These are phyloP conservation scores for Campylomormyrus numenius DNA, from an alignment of 2,113 vertebrate species.

Conservation along the genomic window DNA sequence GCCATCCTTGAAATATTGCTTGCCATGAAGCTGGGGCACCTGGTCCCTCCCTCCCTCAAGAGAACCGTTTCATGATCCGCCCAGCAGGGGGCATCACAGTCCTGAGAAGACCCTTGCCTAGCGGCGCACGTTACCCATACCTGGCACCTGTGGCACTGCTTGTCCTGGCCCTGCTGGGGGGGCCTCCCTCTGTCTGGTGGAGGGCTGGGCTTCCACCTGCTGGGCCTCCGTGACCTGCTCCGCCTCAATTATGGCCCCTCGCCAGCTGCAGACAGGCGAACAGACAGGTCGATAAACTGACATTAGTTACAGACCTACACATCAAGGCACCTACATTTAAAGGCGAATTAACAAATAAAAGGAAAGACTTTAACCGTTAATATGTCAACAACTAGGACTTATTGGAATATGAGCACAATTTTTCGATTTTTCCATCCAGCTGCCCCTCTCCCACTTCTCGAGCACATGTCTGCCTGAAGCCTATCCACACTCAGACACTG, in stretches of 20 bases:
- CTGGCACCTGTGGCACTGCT: slow-evolving; percentile 48
- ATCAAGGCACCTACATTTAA: background rate
- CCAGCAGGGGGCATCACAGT: background rate
- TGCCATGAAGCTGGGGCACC: background rate
- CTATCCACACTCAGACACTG: background rate
- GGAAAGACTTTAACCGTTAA: background rate
- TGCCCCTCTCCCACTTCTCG: background rate
- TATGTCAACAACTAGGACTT: too few species aligned
- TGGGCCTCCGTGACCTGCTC: slow-evolving; percentile 63
- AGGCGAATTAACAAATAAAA: background rate
- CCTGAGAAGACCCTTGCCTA: background rate
- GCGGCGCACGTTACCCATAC: slow-evolving; percentile 43
- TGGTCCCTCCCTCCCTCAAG: background rate
- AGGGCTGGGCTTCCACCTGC: slow-evolving; percentile 54
- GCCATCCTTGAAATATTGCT: background rate
- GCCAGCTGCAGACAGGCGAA: slow-evolving; percentile 65
- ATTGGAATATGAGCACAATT: background rate
- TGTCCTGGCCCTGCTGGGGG: slow-evolving; percentile 32
- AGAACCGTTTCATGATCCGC: background rate
- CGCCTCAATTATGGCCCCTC: slow-evolving; percentile 80
- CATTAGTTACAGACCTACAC: background rate
- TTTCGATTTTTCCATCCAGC: background rate
- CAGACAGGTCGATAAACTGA: background rate
- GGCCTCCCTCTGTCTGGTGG: slow-evolving; percentile 43
- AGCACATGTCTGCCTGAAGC: background rate